Percentiles rank a stretch among this genome's conserved stretches.
Evolutionary conservation across 1,140 invertebrate genomes (phyloP).

Genomic region (Copidosoma floridanum): DNA sequence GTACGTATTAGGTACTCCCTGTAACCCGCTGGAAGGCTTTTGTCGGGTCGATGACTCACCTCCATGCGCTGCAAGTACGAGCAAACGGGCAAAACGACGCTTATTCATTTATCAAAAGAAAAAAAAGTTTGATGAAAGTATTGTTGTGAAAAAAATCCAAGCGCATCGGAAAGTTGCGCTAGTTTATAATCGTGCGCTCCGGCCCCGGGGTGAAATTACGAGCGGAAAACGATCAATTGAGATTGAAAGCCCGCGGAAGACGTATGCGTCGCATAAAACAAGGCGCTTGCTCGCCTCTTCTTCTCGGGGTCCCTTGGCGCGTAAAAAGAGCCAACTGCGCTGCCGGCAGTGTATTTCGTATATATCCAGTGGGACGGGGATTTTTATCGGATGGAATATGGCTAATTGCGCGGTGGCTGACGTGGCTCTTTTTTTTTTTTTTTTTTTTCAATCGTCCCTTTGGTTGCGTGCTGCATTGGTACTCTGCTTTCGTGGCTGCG

Average conservation of each 20-base stretch:
- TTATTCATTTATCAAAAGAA: neutral
- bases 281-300: too few species aligned
- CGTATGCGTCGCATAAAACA: conserved; percentile 8
- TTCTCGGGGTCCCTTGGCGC: neutral
- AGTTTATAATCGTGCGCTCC: neutral
- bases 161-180: too few species aligned
- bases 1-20: too few species aligned
- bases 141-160: too few species aligned
- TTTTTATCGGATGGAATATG: too few species aligned
- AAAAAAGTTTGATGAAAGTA: neutral
- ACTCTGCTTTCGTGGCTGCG: too few species aligned
- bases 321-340: too few species aligned
- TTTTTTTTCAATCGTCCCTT: neutral
- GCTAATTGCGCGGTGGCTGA: conserved; percentile 2
- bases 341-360: too few species aligned
- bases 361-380: too few species aligned
- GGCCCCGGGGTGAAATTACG: conserved; percentile 11
- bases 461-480: too few species aligned
- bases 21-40: neutral
- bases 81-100: neutral
- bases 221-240: conserved; percentile 16
- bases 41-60: neutral
- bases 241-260: conserved; percentile 16
- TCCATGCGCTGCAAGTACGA: neutral
- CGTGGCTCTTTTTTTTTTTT: neutral